Evolutionary conservation across 2,888 invertebrate genomes (phyloP).

Genomic region (Itoplectis maculator): DNA sequence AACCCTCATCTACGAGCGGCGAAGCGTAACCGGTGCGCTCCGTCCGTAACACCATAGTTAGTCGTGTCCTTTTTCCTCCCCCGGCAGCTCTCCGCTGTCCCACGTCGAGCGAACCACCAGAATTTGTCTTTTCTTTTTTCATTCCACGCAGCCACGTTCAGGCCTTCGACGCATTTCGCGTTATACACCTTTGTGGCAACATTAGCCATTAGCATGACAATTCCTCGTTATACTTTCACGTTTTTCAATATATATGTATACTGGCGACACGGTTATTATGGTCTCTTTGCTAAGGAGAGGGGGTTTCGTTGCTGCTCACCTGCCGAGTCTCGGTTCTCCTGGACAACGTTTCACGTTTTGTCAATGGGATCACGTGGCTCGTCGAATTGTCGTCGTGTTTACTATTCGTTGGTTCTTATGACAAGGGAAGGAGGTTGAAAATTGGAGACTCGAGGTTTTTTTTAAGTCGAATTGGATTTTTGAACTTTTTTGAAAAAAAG

Average conservation of each 20-base stretch:
- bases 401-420: too few species aligned
- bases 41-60: slow-evolving; percentile 11
- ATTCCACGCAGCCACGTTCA: background rate
- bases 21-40: slow-evolving; percentile 52
- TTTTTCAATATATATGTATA: slow-evolving; percentile 38
- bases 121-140: background rate
- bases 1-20: slow-evolving; percentile 51
- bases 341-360: too few species aligned
- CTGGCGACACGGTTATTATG: too few species aligned
- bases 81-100: background rate
- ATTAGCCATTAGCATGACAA: slow-evolving; percentile 62
- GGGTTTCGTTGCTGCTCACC: too few species aligned
- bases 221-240: slow-evolving; percentile 58
- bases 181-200: slow-evolving; percentile 22
- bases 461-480: too few species aligned
- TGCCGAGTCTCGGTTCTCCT: too few species aligned
- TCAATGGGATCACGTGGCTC: too few species aligned
- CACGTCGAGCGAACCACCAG: background rate
- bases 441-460: too few species aligned
- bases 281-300: too few species aligned
- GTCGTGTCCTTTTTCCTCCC: background rate
- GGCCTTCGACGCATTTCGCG: slow-evolving; percentile 18
- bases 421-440: too few species aligned
- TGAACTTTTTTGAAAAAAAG: too few species aligned
- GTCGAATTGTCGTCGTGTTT: too few species aligned